phyloP scores from a whole-genome alignment of 2,113 vertebrate species.

The Hydropotes inermis region DNA sequence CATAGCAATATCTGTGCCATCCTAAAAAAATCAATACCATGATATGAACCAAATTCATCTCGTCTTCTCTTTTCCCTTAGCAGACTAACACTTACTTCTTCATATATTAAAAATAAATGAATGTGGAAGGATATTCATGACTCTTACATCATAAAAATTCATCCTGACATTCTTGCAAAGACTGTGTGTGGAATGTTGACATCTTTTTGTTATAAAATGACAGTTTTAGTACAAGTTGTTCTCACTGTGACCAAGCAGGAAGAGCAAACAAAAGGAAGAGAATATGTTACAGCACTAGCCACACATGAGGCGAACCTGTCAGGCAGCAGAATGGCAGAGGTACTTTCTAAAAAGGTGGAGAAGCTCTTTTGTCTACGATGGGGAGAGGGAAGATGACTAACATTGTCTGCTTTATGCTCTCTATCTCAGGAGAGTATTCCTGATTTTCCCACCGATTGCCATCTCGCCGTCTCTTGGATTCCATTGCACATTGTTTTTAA shows the following conservation, averaged over 20 bases:
- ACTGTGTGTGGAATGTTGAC: conserved; percentile 74
- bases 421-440: not conserved
- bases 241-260: conserved; percentile 76
- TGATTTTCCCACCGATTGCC: not conserved
- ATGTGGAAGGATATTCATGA: conserved; percentile 76
- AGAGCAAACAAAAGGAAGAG: conserved; percentile 67
- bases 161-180: conserved; percentile 78
- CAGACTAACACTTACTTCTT: conserved; percentile 36
- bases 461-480: not conserved
- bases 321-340: conserved; percentile 58
- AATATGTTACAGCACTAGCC: conserved; percentile 49
- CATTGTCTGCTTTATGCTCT: not conserved
- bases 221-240: conserved; percentile 83
- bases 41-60: conserved; percentile 55
- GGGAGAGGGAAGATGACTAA: not conserved
- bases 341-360: not conserved
- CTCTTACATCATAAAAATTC: conserved; percentile 79
- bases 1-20: not conserved
- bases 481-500: not conserved
- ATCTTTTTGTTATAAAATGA: conserved; percentile 82
- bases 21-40: conserved; percentile 5
- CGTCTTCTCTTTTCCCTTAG: not conserved
- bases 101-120: conserved; percentile 77
- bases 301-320: conserved; percentile 61
- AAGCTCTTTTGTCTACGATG: not conserved